phyloP scores from a whole-genome alignment of 2,113 vertebrate genomes.

The Onychostoma macrolepis region DNA sequence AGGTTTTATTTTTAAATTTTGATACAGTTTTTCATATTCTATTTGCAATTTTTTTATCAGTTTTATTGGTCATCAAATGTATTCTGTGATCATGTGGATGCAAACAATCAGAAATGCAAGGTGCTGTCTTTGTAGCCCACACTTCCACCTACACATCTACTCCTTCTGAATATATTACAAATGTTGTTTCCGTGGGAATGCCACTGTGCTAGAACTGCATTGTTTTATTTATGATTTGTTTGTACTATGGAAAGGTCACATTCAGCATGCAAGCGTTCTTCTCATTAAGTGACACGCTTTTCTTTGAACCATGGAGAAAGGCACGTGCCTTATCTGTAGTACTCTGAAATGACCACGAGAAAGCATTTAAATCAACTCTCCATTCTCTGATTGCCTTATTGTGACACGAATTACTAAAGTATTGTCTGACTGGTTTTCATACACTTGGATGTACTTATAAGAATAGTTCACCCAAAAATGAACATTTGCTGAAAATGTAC shows the following conservation, averaged over 20 bases:
- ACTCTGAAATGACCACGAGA: neutral
- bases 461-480: no score
- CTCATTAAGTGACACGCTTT: neutral
- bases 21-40: neutral
- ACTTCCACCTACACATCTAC: constrained; percentile 1
- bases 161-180: neutral
- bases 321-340: neutral
- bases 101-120: constrained; percentile 3
- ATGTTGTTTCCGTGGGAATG: neutral
- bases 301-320: neutral
- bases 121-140: neutral
- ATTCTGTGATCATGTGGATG: neutral
- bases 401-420: neutral
- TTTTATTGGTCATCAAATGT: neutral
- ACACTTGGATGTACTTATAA: neutral
- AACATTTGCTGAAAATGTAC: no score
- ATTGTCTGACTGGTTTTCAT: neutral
- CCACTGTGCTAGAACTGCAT: neutral
- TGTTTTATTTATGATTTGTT: constrained; percentile 4
- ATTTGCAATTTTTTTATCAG: neutral
- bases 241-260: neutral
- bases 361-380: neutral
- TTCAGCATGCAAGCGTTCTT: neutral
- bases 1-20: neutral
- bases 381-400: neutral